A percentile compares a stretch with the other conserved stretches of the same genome.
phyloP scores from a whole-genome alignment of 1,140 invertebrate genomes.

The Leptopilina clavipes region DNA sequence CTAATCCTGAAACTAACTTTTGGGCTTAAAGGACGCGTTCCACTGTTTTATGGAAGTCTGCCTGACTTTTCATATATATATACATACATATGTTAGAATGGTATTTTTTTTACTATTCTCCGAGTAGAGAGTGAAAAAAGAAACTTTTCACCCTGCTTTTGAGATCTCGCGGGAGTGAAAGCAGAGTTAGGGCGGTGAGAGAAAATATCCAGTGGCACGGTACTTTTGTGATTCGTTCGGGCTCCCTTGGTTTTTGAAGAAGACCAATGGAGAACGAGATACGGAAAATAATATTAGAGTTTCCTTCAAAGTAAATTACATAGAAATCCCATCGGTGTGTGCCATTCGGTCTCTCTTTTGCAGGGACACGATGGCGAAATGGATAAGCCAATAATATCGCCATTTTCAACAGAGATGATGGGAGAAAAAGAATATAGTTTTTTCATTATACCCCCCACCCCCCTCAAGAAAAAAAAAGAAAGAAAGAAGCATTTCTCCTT shows the following conservation, averaged over 20 bases:
- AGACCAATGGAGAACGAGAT: conserved; percentile 56
- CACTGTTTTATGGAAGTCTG: conserved; percentile 17
- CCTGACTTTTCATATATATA: background rate
- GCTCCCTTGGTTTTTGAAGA: conserved; percentile 52
- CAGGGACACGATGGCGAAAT: conserved; percentile 56
- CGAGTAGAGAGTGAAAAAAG: conserved; percentile 3
- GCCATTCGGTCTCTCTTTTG: conserved; percentile 51
- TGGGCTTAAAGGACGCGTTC: conserved; percentile 28
- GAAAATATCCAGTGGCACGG: conserved; percentile 14
- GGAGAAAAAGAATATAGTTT: conserved; percentile 51
- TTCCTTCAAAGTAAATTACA: conserved; percentile 67
- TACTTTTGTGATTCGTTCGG: conserved; percentile 9
- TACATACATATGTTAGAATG: background rate
- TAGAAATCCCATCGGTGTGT: conserved; percentile 61
- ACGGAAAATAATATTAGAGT: conserved; percentile 69
- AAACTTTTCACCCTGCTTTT: no score
- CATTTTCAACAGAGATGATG: conserved; percentile 53
- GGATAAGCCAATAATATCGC: conserved; percentile 73
- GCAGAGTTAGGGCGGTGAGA: background rate
- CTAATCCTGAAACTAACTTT: conserved; percentile 37
- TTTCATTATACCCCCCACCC: conserved; percentile 54
- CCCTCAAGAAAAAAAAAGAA: no score
- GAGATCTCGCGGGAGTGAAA: conserved; percentile 15
- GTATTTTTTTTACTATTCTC: background rate
- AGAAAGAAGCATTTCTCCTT: no score